These are phyloP conservation scores for Ischnus inquisitorius DNA, from an alignment of 2,888 invertebrate genomes.

Conservation along the genomic window DNA sequence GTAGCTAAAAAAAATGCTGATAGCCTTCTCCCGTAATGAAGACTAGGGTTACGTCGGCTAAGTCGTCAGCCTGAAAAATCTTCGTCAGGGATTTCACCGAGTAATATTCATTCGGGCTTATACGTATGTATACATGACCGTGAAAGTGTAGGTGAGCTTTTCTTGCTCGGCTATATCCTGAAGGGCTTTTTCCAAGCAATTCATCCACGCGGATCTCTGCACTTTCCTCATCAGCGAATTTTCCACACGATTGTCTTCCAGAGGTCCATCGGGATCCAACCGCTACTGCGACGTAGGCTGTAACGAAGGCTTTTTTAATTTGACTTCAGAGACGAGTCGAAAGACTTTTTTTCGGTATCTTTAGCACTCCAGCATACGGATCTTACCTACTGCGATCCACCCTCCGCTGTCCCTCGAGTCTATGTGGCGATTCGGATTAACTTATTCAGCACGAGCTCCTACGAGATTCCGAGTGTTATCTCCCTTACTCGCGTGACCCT, in stretches of 20 bases:
- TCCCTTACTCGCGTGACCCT: slow-evolving; percentile 6
- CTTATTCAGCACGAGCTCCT: slow-evolving; percentile 38
- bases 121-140: slow-evolving; percentile 7
- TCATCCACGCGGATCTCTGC: slow-evolving; percentile 48
- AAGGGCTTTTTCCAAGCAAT: slow-evolving; percentile 24
- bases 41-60: neutral
- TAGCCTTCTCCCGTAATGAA: slow-evolving; percentile 40
- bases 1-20: slow-evolving; percentile 21
- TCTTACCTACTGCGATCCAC: neutral
- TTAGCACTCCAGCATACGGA: neutral
- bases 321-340: slow-evolving; percentile 5
- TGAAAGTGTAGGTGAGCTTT: neutral
- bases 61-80: slow-evolving; percentile 39
- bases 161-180: neutral
- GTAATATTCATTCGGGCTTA: slow-evolving; percentile 41
- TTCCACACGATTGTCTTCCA: slow-evolving; percentile 48
- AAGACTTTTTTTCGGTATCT: neutral
- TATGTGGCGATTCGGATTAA: slow-evolving; percentile 37
- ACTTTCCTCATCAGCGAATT: slow-evolving; percentile 57
- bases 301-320: slow-evolving; percentile 40
- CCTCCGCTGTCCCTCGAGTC: slow-evolving; percentile 16
- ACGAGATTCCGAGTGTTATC: slow-evolving; percentile 29
- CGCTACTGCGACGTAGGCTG: slow-evolving; percentile 1
- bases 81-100: slow-evolving; percentile 51
- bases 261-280: slow-evolving; percentile 20